These are phyloP conservation scores for Gobiocypris rarus DNA, from an alignment of 2,113 vertebrate genomes.

Conservation along the genomic window DNA sequence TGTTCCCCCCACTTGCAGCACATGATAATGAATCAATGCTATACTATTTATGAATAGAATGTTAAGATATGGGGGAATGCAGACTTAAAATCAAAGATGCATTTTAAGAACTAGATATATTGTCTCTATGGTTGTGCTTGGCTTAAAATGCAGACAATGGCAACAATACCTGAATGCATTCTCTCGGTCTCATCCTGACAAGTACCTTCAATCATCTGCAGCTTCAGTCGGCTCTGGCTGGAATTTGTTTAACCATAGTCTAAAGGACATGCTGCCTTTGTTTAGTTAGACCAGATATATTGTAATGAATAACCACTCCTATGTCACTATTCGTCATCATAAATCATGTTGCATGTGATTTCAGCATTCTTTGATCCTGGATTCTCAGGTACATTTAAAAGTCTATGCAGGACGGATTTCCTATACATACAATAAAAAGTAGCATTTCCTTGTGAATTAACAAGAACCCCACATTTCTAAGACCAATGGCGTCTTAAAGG, in stretches of 20 bases:
- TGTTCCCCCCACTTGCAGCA: background rate
- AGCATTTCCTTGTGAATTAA: background rate
- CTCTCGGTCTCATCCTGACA: constrained; percentile 29
- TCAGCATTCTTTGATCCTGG: background rate
- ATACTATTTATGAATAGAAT: background rate
- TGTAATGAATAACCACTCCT: constrained; percentile 25
- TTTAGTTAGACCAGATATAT: constrained; percentile 53
- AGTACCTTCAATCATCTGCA: constrained; percentile 40
- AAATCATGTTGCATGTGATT: background rate
- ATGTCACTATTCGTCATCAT: background rate
- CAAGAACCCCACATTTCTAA: constrained; percentile 40
- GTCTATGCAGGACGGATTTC: background rate
- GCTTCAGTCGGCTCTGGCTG: constrained; percentile 41
- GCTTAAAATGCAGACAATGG: constrained; percentile 1
- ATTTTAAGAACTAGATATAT: background rate
- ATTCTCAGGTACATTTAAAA: background rate
- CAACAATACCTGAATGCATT: constrained; percentile 33
- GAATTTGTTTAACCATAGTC: constrained; percentile 59
- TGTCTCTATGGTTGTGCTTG: background rate
- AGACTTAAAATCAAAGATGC: background rate
- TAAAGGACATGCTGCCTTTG: constrained; percentile 61
- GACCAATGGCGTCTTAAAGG: constrained; percentile 38
- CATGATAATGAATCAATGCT: background rate
- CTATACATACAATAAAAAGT: background rate
- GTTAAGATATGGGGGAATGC: background rate